Evolutionary conservation across 2,797 vertebrate genomes (phyloP).

Genomic region (Melanogrammus aeglefinus): DNA sequence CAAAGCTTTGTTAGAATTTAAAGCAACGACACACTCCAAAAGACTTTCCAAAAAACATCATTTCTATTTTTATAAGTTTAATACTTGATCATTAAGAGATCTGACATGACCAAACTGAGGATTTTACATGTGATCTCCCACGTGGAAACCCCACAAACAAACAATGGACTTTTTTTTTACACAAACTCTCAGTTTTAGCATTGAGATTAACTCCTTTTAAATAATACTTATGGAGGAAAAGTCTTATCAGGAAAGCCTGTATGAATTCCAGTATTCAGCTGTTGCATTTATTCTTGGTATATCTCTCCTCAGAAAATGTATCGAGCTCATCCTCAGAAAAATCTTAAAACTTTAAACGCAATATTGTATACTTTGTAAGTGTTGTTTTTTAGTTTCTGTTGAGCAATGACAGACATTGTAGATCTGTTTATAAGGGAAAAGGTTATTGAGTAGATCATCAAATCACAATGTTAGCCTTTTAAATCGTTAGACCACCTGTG

Average conservation of each 20-base stretch:
- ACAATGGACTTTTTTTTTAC: background rate
- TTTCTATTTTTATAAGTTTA: background rate
- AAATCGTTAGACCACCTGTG: too few relatives aligned
- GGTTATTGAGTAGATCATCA: background rate
- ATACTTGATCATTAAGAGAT: background rate
- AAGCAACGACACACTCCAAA: constrained; percentile 58
- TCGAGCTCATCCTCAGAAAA: background rate
- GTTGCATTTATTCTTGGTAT: background rate
- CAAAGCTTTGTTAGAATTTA: constrained; percentile 85
- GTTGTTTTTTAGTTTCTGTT: background rate
- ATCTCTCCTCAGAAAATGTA: background rate
- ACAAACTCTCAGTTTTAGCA: constrained; percentile 9
- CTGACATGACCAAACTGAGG: background rate
- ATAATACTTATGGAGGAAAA: background rate
- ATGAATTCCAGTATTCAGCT: background rate
- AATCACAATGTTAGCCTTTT: background rate
- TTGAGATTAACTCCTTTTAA: background rate
- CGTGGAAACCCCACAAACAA: background rate
- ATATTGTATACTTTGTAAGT: background rate
- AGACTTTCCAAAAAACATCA: constrained; percentile 6
- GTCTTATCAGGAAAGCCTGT: background rate
- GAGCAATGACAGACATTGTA: background rate
- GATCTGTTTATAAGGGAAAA: background rate
- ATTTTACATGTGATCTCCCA: background rate
- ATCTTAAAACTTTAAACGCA: background rate